A percentile compares a stretch with the other conserved stretches of the same genome.
These are phyloP conservation scores for Lithobates pipiens DNA, from an alignment of 2,797 vertebrate species.

Conservation along the genomic window DNA sequence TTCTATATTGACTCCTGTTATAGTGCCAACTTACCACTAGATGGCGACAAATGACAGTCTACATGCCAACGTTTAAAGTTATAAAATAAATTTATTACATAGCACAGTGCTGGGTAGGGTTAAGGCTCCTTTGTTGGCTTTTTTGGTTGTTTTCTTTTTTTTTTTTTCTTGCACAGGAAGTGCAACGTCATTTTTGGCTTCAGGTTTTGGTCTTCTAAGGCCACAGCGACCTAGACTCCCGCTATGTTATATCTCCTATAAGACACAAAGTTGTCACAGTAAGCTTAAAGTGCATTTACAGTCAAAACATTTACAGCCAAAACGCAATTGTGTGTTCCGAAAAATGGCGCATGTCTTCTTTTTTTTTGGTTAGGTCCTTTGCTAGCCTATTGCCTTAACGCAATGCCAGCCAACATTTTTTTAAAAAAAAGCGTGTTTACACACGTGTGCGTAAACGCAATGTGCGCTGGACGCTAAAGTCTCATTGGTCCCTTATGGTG, in stretches of 20 bases:
- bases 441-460: too few relatives aligned
- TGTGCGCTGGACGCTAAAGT: too few relatives aligned
- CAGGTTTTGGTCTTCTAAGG: background rate
- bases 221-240: background rate
- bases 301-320: too few relatives aligned
- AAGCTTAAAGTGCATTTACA: background rate
- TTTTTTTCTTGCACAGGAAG: background rate
- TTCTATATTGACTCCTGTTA: too few relatives aligned
- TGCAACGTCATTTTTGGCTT: background rate
- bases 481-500: too few relatives aligned
- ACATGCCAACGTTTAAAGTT: background rate
- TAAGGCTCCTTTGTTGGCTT: background rate
- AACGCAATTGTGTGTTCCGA: too few relatives aligned
- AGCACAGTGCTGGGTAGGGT: background rate
- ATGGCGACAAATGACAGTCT: background rate
- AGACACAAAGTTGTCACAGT: constrained; percentile 1
- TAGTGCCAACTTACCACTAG: background rate
- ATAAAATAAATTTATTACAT: background rate
- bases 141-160: background rate
- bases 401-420: too few relatives aligned
- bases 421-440: too few relatives aligned
- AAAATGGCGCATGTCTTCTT: too few relatives aligned
- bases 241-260: constrained; percentile 30
- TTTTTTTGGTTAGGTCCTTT: too few relatives aligned
- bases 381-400: too few relatives aligned